Conservation (phyloP, 1,140 invertebrate species). For the Platyscapa corneri region DNA sequence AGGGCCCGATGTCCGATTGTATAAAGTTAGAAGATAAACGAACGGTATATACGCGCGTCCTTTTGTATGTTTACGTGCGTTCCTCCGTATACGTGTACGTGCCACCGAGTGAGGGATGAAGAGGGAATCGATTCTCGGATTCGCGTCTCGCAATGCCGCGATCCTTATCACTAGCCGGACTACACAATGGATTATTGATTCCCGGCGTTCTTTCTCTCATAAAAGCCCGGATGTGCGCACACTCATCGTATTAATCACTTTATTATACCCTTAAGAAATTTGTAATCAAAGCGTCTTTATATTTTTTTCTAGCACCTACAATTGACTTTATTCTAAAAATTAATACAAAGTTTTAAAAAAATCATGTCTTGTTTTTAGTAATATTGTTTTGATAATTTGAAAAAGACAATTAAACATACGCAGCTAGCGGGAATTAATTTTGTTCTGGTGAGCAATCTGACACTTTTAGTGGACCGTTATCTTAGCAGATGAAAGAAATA, state of each 20-base stretch:
- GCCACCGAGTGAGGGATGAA: not conserved
- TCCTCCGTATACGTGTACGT: not conserved
- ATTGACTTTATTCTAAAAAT: not conserved
- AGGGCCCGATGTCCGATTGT: constrained; percentile 41
- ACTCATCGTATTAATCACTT: constrained; percentile 45
- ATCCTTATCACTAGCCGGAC: constrained; percentile 31
- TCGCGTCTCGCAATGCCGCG: constrained; percentile 32
- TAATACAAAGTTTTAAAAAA: not conserved
- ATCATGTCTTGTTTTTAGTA: not conserved
- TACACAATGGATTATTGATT: constrained; percentile 50
- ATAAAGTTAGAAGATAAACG: constrained; percentile 43
- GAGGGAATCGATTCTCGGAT: constrained; percentile 51
- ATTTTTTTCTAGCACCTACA: not conserved
- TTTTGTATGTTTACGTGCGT: not conserved
- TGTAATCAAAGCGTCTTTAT: not conserved
- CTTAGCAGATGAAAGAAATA: not conserved
- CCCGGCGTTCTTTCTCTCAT: constrained; percentile 9
- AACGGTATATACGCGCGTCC: constrained; percentile 28
- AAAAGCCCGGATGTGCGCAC: constrained; percentile 4
- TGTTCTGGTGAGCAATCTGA: not conserved
- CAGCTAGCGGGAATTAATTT: not conserved
- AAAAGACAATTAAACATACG: not conserved
- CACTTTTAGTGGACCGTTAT: not conserved
- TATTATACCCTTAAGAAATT: constrained; percentile 33
- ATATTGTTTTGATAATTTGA: not conserved